Percentiles rank a stretch among this genome's conserved stretches.
Conservation (phyloP, 1,140 invertebrate species). For the Lanistes nyassanus region DNA sequence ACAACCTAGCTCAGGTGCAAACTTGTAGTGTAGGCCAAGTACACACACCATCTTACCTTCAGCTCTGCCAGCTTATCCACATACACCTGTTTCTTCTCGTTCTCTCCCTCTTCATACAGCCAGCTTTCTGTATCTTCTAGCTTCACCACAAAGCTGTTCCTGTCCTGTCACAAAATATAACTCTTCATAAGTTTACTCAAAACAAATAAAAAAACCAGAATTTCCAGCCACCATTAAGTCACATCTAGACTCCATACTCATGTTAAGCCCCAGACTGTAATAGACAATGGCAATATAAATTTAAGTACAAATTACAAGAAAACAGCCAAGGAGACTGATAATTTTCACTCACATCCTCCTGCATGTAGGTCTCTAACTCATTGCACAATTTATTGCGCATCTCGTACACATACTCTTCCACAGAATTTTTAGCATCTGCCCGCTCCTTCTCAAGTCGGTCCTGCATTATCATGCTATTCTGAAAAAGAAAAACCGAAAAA, state of each 20-base stretch:
- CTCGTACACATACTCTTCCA: slow-evolving; percentile 99
- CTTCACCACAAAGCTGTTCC: slow-evolving; percentile 74
- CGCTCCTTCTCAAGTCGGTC: slow-evolving; percentile 94
- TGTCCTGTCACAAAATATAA: slow-evolving; percentile 61
- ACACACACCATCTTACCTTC: slow-evolving; percentile 70
- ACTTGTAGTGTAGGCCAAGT: too few relatives aligned
- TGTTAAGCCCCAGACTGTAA: too few relatives aligned
- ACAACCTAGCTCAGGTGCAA: too few relatives aligned
- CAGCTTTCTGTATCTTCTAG: slow-evolving; percentile 92
- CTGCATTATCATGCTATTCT: slow-evolving; percentile 86
- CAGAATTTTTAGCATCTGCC: slow-evolving; percentile 92
- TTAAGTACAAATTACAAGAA: too few relatives aligned
- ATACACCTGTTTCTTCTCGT: slow-evolving; percentile 87
- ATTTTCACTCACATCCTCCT: slow-evolving; percentile 74
- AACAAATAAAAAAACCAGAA: too few relatives aligned
- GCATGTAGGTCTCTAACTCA: slow-evolving; percentile 80
- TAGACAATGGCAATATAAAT: too few relatives aligned
- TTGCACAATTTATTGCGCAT: slow-evolving; percentile 85
- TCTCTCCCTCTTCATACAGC: slow-evolving; percentile 91
- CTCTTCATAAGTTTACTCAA: neutral
- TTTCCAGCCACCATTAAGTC: too few relatives aligned
- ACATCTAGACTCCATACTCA: neutral
- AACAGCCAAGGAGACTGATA: too few relatives aligned
- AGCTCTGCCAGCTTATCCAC: slow-evolving; percentile 74
- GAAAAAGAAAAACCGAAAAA: slow-evolving; percentile 19